Conservation (phyloP, 2,113 vertebrate species). For the Potamarius usumacintae region DNA sequence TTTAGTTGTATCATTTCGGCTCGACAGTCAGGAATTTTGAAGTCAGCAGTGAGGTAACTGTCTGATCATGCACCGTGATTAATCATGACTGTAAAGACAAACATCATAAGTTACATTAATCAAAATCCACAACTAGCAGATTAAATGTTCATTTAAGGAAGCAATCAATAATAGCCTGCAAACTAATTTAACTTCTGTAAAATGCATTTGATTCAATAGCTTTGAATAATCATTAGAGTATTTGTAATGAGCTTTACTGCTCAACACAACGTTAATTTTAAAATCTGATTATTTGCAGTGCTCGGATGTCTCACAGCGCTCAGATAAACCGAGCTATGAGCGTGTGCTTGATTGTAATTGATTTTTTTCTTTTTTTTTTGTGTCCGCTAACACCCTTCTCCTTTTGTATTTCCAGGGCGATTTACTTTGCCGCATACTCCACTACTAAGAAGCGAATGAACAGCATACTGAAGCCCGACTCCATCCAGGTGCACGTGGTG, state of each 20-base stretch:
- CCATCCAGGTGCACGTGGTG: slow-evolving; percentile 92
- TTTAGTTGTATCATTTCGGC: not conserved
- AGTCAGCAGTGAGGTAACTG: too few species aligned
- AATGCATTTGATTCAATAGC: too few species aligned
- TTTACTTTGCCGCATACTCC: slow-evolving; percentile 98
- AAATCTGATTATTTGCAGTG: not conserved
- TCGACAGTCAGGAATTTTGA: not conserved
- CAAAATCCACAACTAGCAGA: too few species aligned
- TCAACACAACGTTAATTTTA: not conserved
- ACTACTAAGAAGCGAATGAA: slow-evolving; percentile 93
- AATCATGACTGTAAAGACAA: not conserved
- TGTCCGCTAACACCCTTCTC: not conserved
- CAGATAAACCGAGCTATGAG: not conserved
- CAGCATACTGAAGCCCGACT: slow-evolving; percentile 85
- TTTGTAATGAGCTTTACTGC: too few species aligned
- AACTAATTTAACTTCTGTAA: too few species aligned
- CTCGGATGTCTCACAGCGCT: not conserved
- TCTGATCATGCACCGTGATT: not conserved
- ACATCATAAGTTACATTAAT: not conserved
- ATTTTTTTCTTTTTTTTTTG: too few species aligned
- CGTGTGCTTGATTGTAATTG: not conserved
- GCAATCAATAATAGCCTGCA: too few species aligned
- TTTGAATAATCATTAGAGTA: too few species aligned
- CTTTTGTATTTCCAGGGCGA: slow-evolving; percentile 76
- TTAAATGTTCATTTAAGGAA: too few species aligned